Evolutionary conservation across 2,113 vertebrate genomes (phyloP).

Genomic region (Notarius quadriscutis): DNA sequence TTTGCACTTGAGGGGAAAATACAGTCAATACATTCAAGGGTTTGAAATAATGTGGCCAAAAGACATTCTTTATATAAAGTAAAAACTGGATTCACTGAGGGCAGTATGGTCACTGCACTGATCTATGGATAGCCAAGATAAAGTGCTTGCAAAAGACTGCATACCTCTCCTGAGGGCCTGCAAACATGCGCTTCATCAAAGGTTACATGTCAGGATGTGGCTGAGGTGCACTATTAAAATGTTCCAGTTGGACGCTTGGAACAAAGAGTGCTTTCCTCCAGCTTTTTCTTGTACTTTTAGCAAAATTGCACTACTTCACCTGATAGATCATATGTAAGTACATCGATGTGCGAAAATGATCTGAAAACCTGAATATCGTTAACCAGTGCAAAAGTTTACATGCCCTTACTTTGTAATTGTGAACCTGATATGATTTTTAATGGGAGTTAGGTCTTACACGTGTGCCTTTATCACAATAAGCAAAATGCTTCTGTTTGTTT

Average conservation of each 20-base stretch:
- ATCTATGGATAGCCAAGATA: constrained; percentile 7
- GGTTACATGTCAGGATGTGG: constrained; percentile 7
- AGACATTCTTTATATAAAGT: neutral
- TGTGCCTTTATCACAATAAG: no score
- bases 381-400: neutral
- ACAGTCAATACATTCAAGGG: neutral
- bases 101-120: neutral
- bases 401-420: no score
- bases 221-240: constrained; percentile 39
- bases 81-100: constrained; percentile 1
- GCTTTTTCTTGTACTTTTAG: constrained; percentile 10
- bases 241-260: constrained; percentile 35
- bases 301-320: constrained; percentile 14
- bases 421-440: neutral
- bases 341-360: neutral
- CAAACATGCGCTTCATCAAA: constrained; percentile 39
- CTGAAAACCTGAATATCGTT: neutral
- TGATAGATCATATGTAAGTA: constrained; percentile 17
- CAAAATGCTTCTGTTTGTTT: neutral
- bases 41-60: neutral
- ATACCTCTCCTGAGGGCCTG: constrained; percentile 2
- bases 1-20: neutral
- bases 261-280: constrained; percentile 18
- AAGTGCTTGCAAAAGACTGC: constrained; percentile 17
- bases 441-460: no score